Evolutionary conservation across 2,888 invertebrate genomes (phyloP), one percentile per base, ranked within the genome.

Genomic region (Tetragonisca angustula): DNA sequence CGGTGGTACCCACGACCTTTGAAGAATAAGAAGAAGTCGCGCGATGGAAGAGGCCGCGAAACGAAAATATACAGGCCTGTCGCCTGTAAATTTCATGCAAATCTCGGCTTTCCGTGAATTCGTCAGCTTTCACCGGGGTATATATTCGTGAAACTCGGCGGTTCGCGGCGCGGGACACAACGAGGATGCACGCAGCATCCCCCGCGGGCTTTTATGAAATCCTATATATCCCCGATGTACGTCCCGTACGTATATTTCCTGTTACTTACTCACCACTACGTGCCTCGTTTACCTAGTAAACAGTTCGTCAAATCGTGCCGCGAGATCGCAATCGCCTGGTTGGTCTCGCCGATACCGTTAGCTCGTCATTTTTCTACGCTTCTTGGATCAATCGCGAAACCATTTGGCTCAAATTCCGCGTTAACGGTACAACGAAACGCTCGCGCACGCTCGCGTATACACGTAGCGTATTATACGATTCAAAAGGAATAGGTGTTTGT

Each of bases 81-180:
- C 73, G 80, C 32, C 88, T 91, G 91, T 87, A 90, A 91, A 90
- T 92, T 89, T 88, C 87, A 91, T 92, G 92, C 90, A 91, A 92
- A 92, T 91, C 85, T 27, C 27, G 80, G 54, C 80, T 79, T 83
- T 76, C 77, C 79, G 81, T 65, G 85, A 81, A 86, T 86, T 84
- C 81, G 81, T 84, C 78, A 54, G 70, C 88, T 86, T 88, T 84
- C 85, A 87, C 71, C 79, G 32, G 52, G 32, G 72, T 65, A 19
- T 9, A 2, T 43, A 43, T 43, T 73, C 78, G 77, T 61, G 84
- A 81, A 74, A 81, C 79, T 49, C 79, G 61, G 59, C 15, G 56
- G 17, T 4, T 61, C 61, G 61, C 61, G 24, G 77, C 81, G 32
- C 11, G 19, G 65, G 71, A 74, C 65, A 75, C 84, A 78, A 79